phyloP scores from a whole-genome alignment of 1,140 invertebrate species.

The Hylyphantes graminicola region DNA sequence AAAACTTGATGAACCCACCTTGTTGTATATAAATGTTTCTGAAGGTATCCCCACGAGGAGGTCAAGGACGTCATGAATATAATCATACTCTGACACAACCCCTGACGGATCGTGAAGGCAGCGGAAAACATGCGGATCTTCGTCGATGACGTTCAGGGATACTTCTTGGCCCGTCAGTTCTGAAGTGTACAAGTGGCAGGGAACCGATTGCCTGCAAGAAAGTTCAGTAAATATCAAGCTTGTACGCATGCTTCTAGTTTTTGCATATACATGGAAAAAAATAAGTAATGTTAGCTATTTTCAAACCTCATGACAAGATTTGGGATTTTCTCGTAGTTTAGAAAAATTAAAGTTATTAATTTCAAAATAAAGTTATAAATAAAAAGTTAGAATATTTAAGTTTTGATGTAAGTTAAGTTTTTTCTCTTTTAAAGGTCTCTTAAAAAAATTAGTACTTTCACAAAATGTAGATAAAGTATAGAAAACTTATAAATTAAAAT shows the following conservation, averaged over 20 bases:
- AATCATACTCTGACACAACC: constrained; percentile 22
- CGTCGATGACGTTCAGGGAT: constrained; percentile 10
- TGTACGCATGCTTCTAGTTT: too few species aligned
- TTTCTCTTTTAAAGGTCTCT: too few species aligned
- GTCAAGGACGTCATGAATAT: constrained; percentile 34
- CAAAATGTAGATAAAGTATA: too few species aligned
- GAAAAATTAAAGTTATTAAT: too few species aligned
- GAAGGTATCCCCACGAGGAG: constrained; percentile 44
- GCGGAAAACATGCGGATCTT: constrained; percentile 24
- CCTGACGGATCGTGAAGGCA: neutral
- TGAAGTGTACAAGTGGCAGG: constrained; percentile 28
- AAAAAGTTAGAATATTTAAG: too few species aligned
- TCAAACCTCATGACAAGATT: neutral
- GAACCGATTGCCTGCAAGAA: constrained; percentile 20
- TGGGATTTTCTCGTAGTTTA: too few species aligned
- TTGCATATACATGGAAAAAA: neutral
- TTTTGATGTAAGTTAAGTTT: too few species aligned
- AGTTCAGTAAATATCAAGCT: neutral
- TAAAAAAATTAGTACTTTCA: too few species aligned
- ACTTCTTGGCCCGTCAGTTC: constrained; percentile 25
- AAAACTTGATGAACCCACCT: neutral
- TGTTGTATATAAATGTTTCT: constrained; percentile 20
- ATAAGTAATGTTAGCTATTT: neutral
- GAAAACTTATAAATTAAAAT: too few species aligned
- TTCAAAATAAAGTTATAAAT: too few species aligned